Evolutionary conservation across 1,140 invertebrate genomes (phyloP).

Genomic region (Hyphantria cunea): DNA sequence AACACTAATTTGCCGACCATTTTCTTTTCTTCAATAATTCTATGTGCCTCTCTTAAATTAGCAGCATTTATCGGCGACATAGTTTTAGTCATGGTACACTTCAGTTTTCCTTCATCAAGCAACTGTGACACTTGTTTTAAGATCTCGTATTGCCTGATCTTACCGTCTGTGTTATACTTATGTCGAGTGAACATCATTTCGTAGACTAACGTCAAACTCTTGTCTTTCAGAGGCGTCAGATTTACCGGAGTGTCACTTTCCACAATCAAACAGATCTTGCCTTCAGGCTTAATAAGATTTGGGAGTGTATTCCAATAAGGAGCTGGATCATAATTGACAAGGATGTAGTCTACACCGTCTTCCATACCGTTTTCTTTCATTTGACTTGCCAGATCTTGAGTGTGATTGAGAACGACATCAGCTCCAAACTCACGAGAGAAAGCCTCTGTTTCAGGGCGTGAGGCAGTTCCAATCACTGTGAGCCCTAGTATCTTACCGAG

Average conservation of each 20-base stretch:
- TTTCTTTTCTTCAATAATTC: constrained; percentile 18
- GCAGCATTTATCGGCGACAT: constrained; percentile 65
- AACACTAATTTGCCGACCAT: constrained; percentile 32
- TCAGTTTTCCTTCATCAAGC: constrained; percentile 57
- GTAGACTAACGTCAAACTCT: constrained; percentile 65
- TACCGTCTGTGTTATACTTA: constrained; percentile 67
- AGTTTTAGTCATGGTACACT: constrained; percentile 56
- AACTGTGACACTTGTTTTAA: constrained; percentile 55
- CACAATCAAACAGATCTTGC: constrained; percentile 67
- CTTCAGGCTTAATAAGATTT: constrained; percentile 64
- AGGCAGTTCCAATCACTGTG: constrained; percentile 70
- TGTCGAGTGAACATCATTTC: constrained; percentile 71
- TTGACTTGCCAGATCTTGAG: constrained; percentile 55
- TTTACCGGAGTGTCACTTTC: constrained; percentile 64
- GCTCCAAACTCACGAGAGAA: constrained; percentile 56
- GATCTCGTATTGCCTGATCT: constrained; percentile 57
- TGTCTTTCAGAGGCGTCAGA: constrained; percentile 61
- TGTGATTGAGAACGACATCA: constrained; percentile 61
- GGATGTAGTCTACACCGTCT: constrained; percentile 62
- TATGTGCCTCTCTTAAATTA: constrained; percentile 22
- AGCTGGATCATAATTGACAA: constrained; percentile 68
- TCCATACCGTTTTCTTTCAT: constrained; percentile 49
- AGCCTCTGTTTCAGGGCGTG: constrained; percentile 52
- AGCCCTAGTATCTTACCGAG: constrained; percentile 60
- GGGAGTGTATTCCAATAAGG: constrained; percentile 70